These are phyloP conservation scores for Sclerurus mexicanus DNA, from an alignment of 2,113 vertebrate species.

Conservation along the genomic window DNA sequence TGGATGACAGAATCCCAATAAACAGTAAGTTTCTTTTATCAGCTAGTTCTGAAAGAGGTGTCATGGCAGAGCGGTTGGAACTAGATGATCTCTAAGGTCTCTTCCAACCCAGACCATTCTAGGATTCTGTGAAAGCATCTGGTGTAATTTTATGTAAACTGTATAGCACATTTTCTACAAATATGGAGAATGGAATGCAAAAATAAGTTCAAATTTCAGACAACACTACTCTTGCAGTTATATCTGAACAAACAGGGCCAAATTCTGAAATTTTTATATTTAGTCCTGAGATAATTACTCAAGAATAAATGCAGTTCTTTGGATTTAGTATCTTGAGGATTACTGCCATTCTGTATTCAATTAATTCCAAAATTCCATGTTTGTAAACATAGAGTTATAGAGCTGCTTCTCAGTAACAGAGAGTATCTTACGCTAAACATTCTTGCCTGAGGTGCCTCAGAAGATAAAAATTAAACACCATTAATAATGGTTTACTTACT, in stretches of 20 bases:
- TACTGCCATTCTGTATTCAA: background rate
- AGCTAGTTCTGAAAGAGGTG: background rate
- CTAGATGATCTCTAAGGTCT: too few species aligned
- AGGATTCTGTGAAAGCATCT: background rate
- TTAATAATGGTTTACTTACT: background rate
- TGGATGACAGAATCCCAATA: background rate
- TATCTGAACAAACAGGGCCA: background rate
- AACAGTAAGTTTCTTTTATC: background rate
- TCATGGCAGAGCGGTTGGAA: rapidly evolving
- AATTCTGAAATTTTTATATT: background rate
- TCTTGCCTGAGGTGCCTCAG: background rate
- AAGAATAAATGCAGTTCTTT: background rate
- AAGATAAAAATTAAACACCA: background rate
- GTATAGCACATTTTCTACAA: background rate
- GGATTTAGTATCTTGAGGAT: background rate
- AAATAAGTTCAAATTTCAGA: background rate
- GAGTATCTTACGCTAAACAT: background rate
- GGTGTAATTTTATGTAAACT: background rate
- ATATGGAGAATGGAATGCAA: background rate
- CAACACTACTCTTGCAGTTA: background rate
- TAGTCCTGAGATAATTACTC: background rate
- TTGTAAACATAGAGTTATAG: background rate
- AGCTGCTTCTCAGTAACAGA: background rate
- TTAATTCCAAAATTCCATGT: background rate
- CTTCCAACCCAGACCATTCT: background rate